Evolutionary conservation across 2,797 vertebrate species (phyloP).

Genomic region (Hephaestus fuliginosus): DNA sequence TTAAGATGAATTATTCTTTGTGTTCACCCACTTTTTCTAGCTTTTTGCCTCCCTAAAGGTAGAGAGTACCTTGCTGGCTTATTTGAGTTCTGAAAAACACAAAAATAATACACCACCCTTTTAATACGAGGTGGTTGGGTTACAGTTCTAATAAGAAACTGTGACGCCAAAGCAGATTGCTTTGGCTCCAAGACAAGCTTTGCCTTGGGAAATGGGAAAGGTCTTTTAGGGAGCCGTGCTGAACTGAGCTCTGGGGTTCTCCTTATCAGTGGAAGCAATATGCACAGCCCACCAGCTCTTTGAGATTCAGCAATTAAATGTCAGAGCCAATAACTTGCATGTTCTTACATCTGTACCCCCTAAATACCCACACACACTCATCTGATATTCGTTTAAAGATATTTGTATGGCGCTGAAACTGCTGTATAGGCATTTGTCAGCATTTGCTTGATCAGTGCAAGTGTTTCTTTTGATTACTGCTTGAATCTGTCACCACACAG

Average conservation of each 20-base stretch:
- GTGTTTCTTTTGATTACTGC: slow-evolving; percentile 60
- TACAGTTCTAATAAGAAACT: slow-evolving; percentile 61
- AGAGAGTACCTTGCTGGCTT: slow-evolving; percentile 47
- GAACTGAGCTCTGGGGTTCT: slow-evolving; percentile 57
- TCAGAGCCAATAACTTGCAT: slow-evolving; percentile 58
- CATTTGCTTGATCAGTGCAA: slow-evolving; percentile 56
- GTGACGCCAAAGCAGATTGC: slow-evolving; percentile 58
- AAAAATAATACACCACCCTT: slow-evolving; percentile 47
- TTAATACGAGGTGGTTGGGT: slow-evolving; percentile 41
- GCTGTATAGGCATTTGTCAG: slow-evolving; percentile 61
- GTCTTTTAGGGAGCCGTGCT: slow-evolving; percentile 57
- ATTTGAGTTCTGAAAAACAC: slow-evolving; percentile 57
- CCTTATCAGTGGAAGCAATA: slow-evolving; percentile 70
- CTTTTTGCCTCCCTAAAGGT: slow-evolving; percentile 42
- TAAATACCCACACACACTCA: slow-evolving; percentile 37
- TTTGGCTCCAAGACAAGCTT: slow-evolving; percentile 63
- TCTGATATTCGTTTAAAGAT: slow-evolving; percentile 52
- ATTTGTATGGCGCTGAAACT: slow-evolving; percentile 58
- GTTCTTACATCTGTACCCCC: slow-evolving; percentile 44
- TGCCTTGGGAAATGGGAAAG: slow-evolving; percentile 64
- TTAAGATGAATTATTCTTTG: slow-evolving; percentile 38
- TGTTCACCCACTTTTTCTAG: slow-evolving; percentile 33
- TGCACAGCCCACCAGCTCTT: slow-evolving; percentile 60
- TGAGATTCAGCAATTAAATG: slow-evolving; percentile 73
- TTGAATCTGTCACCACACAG: slow-evolving; percentile 53